phyloP scores from a whole-genome alignment of 2,113 vertebrate genomes.

The Otolemur garnettii region DNA sequence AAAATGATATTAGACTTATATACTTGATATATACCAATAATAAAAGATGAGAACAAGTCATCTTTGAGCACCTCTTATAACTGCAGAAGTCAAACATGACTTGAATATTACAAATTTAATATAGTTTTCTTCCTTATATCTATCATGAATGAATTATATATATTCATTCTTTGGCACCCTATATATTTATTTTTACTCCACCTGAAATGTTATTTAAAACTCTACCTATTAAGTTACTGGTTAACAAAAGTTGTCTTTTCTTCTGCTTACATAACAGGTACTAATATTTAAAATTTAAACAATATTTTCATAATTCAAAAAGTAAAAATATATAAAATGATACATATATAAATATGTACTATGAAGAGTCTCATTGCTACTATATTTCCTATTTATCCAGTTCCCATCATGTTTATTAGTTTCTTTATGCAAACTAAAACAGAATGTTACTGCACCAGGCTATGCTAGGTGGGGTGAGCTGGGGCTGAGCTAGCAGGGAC shows the following conservation, averaged over 20 bases:
- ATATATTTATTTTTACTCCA: not conserved
- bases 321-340: constrained; percentile 23
- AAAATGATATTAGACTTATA: too few relatives aligned
- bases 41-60: too few relatives aligned
- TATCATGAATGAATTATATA: too few relatives aligned
- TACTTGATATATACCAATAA: too few relatives aligned
- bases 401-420: constrained; percentile 18
- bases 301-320: constrained; percentile 31
- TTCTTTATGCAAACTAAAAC: constrained; percentile 29
- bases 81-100: too few relatives aligned
- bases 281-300: constrained; percentile 53
- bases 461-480: not conserved
- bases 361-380: not conserved
- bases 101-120: too few relatives aligned
- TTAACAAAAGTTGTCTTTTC: constrained; percentile 1
- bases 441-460: not conserved
- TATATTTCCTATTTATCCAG: not conserved
- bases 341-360: not conserved
- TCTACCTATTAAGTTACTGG: constrained; percentile 3
- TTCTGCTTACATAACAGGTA: not conserved
- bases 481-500: not conserved
- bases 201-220: constrained; percentile 54
- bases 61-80: too few relatives aligned
- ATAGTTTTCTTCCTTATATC: too few relatives aligned
- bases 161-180: too few relatives aligned